These are phyloP conservation scores for Babyrousa celebensis DNA, from an alignment of 2,797 vertebrate species.

Conservation along the genomic window DNA sequence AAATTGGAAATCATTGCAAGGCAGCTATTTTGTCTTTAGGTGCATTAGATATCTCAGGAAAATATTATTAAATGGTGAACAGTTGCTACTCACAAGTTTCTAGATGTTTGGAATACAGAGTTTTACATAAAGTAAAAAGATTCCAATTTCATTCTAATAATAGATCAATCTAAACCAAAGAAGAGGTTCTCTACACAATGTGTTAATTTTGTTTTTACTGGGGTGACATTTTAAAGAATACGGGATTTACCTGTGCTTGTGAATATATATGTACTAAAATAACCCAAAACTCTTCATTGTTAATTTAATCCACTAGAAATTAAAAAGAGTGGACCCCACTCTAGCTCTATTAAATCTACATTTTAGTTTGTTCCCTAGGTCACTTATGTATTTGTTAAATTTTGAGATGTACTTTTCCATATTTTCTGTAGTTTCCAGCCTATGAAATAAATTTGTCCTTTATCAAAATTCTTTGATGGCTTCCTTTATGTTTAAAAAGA, in stretches of 20 bases:
- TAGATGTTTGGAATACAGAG: slow-evolving; percentile 62
- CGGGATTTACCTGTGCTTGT: not conserved
- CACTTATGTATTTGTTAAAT: not conserved
- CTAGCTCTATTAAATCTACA: not conserved
- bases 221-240: not conserved
- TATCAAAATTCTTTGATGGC: not conserved
- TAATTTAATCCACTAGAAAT: not conserved
- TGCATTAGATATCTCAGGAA: slow-evolving; percentile 48
- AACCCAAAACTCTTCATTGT: not conserved
- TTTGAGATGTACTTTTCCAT: not conserved
- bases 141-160: slow-evolving; percentile 43
- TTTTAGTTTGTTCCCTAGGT: not conserved
- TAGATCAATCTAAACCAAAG: not conserved
- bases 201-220: not conserved
- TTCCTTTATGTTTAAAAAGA: not conserved
- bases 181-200: not conserved
- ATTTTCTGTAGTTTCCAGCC: not conserved
- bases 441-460: not conserved
- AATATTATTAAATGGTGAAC: slow-evolving; percentile 75
- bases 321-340: not conserved
- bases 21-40: slow-evolving; percentile 63
- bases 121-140: not conserved
- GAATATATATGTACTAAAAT: not conserved
- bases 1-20: slow-evolving; percentile 76
- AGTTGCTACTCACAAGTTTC: slow-evolving; percentile 55